Percentiles rank a stretch among this genome's conserved stretches.
phyloP scores from a whole-genome alignment of 2,888 invertebrate genomes.

The Aphodius sticticus region DNA sequence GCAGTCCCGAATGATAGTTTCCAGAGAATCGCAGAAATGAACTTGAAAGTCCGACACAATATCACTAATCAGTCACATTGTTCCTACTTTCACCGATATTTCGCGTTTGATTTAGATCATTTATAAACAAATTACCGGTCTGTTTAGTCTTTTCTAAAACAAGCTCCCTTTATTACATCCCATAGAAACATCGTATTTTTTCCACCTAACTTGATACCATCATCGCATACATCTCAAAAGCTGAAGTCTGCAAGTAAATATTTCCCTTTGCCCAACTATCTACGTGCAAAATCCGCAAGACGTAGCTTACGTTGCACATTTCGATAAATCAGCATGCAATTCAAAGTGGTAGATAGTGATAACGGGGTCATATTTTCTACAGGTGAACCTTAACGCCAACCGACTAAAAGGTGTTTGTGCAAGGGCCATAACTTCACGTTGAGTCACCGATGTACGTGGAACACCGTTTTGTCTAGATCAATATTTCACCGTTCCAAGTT shows the following conservation, averaged over 20 bases:
- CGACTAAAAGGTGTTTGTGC: background rate
- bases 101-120: too few relatives aligned
- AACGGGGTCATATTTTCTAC: background rate
- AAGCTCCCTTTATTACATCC: background rate
- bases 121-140: too few relatives aligned
- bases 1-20: too few relatives aligned
- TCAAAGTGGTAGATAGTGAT: slow-evolving; percentile 4
- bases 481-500: slow-evolving; percentile 12
- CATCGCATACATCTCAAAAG: background rate
- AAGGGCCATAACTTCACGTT: background rate
- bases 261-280: background rate
- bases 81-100: too few relatives aligned
- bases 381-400: background rate
- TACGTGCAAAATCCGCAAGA: background rate
- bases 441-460: background rate
- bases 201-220: background rate
- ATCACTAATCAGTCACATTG: too few relatives aligned
- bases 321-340: background rate
- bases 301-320: slow-evolving; percentile 4
- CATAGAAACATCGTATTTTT: background rate
- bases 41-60: too few relatives aligned
- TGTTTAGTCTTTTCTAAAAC: background rate
- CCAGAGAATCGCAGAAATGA: too few relatives aligned
- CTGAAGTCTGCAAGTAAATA: background rate
- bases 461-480: slow-evolving; percentile 20